phyloP scores from a whole-genome alignment of 2,888 invertebrate species.

The Ophraella communa region DNA sequence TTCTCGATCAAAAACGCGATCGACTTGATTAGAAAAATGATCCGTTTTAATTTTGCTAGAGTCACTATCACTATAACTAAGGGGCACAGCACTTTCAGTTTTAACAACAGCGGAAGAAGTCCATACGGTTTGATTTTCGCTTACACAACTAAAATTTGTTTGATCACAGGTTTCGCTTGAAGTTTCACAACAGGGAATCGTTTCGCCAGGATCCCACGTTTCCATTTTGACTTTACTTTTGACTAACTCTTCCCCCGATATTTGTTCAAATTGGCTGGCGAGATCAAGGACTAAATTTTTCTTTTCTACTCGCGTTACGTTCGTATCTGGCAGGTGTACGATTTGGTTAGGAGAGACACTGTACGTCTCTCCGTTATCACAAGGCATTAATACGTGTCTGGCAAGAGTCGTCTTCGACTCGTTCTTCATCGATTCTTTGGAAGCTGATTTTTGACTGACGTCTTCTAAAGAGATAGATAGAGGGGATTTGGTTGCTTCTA shows the following conservation, averaged over 20 bases:
- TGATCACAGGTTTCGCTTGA: constrained; percentile 57
- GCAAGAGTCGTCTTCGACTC: constrained; percentile 56
- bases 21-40: constrained; percentile 73
- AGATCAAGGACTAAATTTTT: constrained; percentile 64
- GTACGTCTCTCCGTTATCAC: constrained; percentile 84
- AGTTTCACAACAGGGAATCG: constrained; percentile 45
- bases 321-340: constrained; percentile 70
- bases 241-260: constrained; percentile 21
- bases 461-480: constrained; percentile 75
- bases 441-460: constrained; percentile 58
- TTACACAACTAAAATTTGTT: constrained; percentile 55
- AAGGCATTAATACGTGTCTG: constrained; percentile 84
- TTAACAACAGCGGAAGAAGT: constrained; percentile 58
- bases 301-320: constrained; percentile 33
- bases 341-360: constrained; percentile 92
- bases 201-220: constrained; percentile 74
- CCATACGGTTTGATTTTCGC: constrained; percentile 58
- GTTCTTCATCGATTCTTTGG: constrained; percentile 47
- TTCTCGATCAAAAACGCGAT: constrained; percentile 74
- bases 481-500: constrained; percentile 61
- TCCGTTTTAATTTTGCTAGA: constrained; percentile 56
- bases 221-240: constrained; percentile 63
- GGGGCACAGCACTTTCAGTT: constrained; percentile 47
- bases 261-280: constrained; percentile 63
- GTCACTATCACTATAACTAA: constrained; percentile 50